Evolutionary conservation across 2,113 vertebrate genomes (phyloP).

Genomic region (Elanoides forficatus): DNA sequence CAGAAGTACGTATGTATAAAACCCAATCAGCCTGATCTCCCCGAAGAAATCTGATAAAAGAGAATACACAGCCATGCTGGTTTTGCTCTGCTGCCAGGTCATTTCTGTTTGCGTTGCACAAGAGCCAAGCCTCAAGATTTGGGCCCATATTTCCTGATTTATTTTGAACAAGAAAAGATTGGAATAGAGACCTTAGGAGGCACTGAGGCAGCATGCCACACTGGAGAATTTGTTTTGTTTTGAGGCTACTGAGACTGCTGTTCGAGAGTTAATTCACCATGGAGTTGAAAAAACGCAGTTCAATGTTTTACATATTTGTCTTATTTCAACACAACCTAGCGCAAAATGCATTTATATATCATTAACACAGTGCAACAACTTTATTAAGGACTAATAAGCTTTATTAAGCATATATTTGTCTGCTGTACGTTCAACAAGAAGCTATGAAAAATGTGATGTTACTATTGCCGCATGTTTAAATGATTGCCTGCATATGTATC

Average conservation of each 20-base stretch:
- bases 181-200: conserved; percentile 55
- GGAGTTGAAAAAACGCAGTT: conserved; percentile 9
- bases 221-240: conserved; percentile 33
- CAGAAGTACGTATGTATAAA: conserved; percentile 49
- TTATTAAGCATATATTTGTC: conserved; percentile 52
- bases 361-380: neutral
- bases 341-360: neutral
- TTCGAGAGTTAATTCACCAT: neutral
- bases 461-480: conserved; percentile 43
- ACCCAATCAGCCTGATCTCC: conserved; percentile 65
- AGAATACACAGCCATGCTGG: neutral
- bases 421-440: conserved; percentile 42
- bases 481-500: conserved; percentile 44
- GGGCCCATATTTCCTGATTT: conserved; percentile 28
- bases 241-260: conserved; percentile 27
- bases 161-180: conserved; percentile 60
- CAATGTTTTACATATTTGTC: conserved; percentile 30
- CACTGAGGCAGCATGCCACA: neutral
- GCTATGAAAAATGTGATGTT: conserved; percentile 63
- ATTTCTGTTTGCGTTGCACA: conserved; percentile 32
- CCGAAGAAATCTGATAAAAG: conserved; percentile 53
- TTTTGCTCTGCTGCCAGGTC: conserved; percentile 51
- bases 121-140: conserved; percentile 39
- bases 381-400: conserved; percentile 52
- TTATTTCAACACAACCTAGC: conserved; percentile 46